Percentiles rank a stretch among this genome's conserved stretches.
These are phyloP conservation scores for Acrobasis repandana DNA, from an alignment of 2,888 invertebrate species.

Conservation along the genomic window DNA sequence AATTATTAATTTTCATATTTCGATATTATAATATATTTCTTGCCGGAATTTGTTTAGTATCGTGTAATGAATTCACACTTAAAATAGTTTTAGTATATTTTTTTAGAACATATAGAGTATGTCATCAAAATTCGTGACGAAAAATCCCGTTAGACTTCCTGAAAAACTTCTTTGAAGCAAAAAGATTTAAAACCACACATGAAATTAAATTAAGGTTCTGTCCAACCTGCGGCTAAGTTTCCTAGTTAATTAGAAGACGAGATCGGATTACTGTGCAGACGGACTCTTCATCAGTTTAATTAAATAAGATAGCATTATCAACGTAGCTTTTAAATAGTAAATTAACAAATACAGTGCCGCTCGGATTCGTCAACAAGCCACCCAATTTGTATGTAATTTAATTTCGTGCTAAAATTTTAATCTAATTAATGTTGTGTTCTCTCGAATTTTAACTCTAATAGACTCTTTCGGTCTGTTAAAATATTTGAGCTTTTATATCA, in stretches of 20 bases:
- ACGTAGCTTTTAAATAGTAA: constrained; percentile 50
- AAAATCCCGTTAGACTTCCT: too few species aligned
- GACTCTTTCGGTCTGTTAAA: background rate
- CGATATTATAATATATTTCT: too few species aligned
- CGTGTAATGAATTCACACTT: too few species aligned
- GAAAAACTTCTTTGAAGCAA: background rate
- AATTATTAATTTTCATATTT: too few species aligned
- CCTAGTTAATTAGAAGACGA: constrained; percentile 59
- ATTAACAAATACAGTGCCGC: constrained; percentile 48
- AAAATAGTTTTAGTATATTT: too few species aligned
- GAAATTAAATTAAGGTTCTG: background rate
- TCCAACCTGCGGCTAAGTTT: constrained; percentile 39
- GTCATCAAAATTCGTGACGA: too few species aligned
- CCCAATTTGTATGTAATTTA: constrained; percentile 52
- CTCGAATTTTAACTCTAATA: constrained; percentile 19
- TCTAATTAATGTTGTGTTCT: constrained; percentile 25
- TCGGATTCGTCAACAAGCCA: constrained; percentile 37
- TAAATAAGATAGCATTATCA: constrained; percentile 66
- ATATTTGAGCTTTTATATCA: background rate
- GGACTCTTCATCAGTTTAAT: constrained; percentile 68
- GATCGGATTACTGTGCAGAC: constrained; percentile 52
- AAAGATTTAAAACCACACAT: background rate
- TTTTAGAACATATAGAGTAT: too few species aligned
- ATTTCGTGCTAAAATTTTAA: constrained; percentile 35
- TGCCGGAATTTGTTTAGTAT: too few species aligned